Evolutionary conservation across 2,113 vertebrate genomes (phyloP).

Genomic region (Pollachius pollachius): DNA sequence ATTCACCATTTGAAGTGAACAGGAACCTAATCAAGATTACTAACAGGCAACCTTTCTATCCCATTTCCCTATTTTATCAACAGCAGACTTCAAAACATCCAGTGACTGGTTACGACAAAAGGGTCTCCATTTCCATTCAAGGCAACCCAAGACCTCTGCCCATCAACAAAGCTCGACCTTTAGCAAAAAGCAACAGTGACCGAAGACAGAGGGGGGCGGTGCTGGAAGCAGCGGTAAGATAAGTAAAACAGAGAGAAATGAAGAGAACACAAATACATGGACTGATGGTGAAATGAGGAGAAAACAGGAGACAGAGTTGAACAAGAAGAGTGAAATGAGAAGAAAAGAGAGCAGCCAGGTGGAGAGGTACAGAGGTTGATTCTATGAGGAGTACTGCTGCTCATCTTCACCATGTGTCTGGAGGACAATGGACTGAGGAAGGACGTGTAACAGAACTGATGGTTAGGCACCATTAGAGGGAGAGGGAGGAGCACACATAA

Average conservation of each 20-base stretch:
- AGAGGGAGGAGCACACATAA: neutral
- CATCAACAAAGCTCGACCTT: no score
- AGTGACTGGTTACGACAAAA: neutral
- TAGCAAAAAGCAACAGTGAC: no score
- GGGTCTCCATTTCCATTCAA: no score
- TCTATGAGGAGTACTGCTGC: constrained; percentile 13
- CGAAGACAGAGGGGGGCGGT: no score
- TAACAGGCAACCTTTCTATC: no score
- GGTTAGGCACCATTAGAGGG: neutral
- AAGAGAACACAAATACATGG: no score
- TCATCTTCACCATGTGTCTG: neutral
- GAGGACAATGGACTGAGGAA: constrained; percentile 1
- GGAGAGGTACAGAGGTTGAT: constrained; percentile 15
- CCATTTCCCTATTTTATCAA: neutral
- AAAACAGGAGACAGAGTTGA: neutral
- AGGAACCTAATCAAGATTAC: constrained; percentile 4
- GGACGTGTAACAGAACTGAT: constrained; percentile 24
- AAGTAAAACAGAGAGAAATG: no score
- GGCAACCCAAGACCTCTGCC: no score
- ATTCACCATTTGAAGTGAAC: constrained; percentile 1
- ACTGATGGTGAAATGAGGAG: neutral
- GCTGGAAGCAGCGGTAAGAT: no score
- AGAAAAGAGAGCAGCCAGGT: no score
- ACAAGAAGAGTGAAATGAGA: no score
- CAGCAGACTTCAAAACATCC: neutral